phyloP scores from a whole-genome alignment of 2,797 vertebrate genomes.

The Setipinna tenuifilis region DNA sequence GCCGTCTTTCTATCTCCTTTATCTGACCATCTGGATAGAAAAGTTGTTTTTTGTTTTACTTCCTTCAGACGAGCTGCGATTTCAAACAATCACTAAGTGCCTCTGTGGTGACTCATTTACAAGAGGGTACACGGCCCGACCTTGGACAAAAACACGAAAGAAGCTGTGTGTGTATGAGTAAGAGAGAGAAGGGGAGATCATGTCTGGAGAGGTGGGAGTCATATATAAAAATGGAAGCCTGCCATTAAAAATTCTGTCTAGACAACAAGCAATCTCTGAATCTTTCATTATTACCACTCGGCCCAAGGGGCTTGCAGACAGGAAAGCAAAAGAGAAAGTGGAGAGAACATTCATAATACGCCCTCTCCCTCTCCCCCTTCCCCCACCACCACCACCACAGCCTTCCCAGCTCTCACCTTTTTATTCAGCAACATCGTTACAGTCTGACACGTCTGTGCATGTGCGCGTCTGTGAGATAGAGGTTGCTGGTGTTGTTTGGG shows the following conservation, averaged over 20 bases:
- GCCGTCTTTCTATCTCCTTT: background rate
- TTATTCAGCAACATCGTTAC: background rate
- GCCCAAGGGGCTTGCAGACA: background rate
- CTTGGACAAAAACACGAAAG: background rate
- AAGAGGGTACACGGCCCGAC: background rate
- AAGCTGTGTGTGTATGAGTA: background rate
- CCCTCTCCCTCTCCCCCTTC: background rate
- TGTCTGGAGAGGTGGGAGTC: constrained; percentile 11
- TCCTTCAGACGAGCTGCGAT: background rate
- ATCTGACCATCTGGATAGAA: constrained; percentile 9
- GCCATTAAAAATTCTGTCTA: constrained; percentile 37
- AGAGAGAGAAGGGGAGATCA: background rate
- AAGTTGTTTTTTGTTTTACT: constrained; percentile 15
- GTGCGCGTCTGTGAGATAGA: background rate
- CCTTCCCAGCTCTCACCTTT: constrained; percentile 25
- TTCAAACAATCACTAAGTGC: constrained; percentile 1
- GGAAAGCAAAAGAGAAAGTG: background rate
- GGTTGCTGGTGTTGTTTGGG: constrained; percentile 60
- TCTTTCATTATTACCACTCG: constrained; percentile 44
- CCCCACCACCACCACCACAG: background rate
- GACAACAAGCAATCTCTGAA: constrained; percentile 37
- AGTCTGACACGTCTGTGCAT: background rate
- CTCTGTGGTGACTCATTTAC: background rate
- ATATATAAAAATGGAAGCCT: constrained; percentile 35
- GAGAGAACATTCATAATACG: background rate